These are phyloP conservation scores for Phortica okadai DNA, from an alignment of 2,888 invertebrate species.

Conservation along the genomic window DNA sequence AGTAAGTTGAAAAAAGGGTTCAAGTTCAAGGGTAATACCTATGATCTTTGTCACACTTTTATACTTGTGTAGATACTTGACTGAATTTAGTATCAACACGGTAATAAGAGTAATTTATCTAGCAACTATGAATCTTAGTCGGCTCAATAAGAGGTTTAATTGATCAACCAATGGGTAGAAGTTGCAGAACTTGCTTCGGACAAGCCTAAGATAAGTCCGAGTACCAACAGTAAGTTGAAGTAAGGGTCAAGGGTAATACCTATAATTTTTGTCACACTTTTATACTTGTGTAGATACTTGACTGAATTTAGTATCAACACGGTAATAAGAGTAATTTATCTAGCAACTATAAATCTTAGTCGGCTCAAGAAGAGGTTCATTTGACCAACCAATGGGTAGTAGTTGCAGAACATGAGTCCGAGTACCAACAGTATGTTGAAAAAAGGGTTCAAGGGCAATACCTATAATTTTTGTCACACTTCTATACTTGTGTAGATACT, in stretches of 20 bases:
- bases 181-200: slow-evolving; percentile 40
- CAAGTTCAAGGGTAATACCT: neutral
- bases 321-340: slow-evolving; percentile 58
- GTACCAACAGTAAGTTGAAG: neutral
- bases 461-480: slow-evolving; percentile 46
- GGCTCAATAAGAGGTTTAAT: slow-evolving; percentile 43
- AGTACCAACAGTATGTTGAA: neutral
- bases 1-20: neutral
- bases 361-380: slow-evolving; percentile 43
- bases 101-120: slow-evolving; percentile 58
- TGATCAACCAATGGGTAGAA: slow-evolving; percentile 62
- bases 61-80: slow-evolving; percentile 55
- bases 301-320: slow-evolving; percentile 45
- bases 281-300: slow-evolving; percentile 57
- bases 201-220: neutral
- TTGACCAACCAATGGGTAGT: slow-evolving; percentile 62
- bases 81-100: slow-evolving; percentile 47
- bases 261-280: slow-evolving; percentile 50
- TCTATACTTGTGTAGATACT: slow-evolving; percentile 58
- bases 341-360: slow-evolving; percentile 66
- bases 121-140: slow-evolving; percentile 65
- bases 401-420: slow-evolving; percentile 43
- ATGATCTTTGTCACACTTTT: slow-evolving; percentile 51
- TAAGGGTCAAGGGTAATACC: neutral
- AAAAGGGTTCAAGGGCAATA: neutral